phyloP scores from a whole-genome alignment of 1,140 invertebrate genomes.

The Zaprionus capensis region DNA sequence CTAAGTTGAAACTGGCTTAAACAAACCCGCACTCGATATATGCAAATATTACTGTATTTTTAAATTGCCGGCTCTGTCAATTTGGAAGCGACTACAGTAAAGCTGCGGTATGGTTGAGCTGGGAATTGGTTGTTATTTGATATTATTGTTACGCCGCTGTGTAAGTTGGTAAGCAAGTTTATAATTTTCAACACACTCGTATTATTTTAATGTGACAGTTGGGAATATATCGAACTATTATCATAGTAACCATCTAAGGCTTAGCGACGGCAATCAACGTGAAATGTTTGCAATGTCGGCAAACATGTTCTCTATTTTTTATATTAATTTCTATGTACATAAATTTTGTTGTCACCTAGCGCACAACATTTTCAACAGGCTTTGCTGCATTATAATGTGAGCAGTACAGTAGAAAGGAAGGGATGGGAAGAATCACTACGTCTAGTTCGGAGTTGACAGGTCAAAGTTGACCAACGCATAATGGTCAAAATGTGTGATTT shows the following conservation, averaged over 20 bases:
- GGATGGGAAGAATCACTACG: neutral
- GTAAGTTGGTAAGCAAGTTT: constrained; percentile 36
- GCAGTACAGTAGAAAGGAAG: constrained; percentile 8
- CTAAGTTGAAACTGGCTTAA: too few species aligned
- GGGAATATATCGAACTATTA: constrained; percentile 28
- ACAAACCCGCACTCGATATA: neutral
- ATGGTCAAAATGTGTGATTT: neutral
- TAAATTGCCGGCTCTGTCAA: neutral
- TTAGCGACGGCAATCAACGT: constrained; percentile 39
- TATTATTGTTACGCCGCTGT: constrained; percentile 50
- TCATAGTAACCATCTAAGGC: constrained; percentile 1
- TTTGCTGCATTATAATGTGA: constrained; percentile 65
- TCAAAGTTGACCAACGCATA: neutral
- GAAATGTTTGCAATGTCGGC: constrained; percentile 25
- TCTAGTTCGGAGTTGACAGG: neutral
- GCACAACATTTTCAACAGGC: constrained; percentile 64
- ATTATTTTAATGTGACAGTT: constrained; percentile 42
- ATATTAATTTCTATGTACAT: constrained; percentile 80
- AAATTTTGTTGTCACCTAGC: constrained; percentile 66
- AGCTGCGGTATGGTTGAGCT: neutral
- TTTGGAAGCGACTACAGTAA: neutral
- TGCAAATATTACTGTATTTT: neutral
- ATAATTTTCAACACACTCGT: constrained; percentile 29
- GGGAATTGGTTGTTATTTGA: constrained; percentile 36
- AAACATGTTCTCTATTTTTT: constrained; percentile 47